Evolutionary conservation across 2,797 vertebrate species (phyloP).

Genomic region (Ctenopoma kingsleyae): DNA sequence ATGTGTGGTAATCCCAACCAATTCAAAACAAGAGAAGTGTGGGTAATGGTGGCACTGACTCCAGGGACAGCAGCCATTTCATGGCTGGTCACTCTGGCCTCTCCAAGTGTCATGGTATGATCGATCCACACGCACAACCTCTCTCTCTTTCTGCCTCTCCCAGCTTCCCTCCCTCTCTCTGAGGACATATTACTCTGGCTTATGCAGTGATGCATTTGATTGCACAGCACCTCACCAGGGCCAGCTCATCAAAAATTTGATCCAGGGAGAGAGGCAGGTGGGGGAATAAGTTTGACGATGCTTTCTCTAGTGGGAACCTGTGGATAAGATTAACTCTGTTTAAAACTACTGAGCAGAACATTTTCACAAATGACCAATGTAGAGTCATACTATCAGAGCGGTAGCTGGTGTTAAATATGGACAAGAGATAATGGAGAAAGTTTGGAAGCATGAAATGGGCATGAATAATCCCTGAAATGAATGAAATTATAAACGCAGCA

Average conservation of each 20-base stretch:
- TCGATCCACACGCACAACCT: conserved; percentile 64
- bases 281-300: conserved; percentile 65
- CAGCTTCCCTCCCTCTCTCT: conserved; percentile 55
- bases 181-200: conserved; percentile 74
- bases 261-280: conserved; percentile 63
- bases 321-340: conserved; percentile 60
- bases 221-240: conserved; percentile 76
- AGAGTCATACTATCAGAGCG: conserved; percentile 3
- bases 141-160: conserved; percentile 35
- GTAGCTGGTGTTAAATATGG: conserved; percentile 29
- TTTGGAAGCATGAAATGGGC: background rate
- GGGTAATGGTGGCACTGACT: conserved; percentile 58
- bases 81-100: conserved; percentile 77
- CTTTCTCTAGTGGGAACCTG: conserved; percentile 64
- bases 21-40: conserved; percentile 8
- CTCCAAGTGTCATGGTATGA: conserved; percentile 59
- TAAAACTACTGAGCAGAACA: conserved; percentile 58
- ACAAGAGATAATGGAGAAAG: conserved; percentile 26
- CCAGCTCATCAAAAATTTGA: conserved; percentile 78
- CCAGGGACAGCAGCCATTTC: conserved; percentile 75
- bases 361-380: conserved; percentile 51
- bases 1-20: conserved; percentile 21
- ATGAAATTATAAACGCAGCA: conserved; percentile 13
- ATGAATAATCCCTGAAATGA: conserved; percentile 9
- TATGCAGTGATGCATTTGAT: conserved; percentile 84